Evolutionary conservation across 2,797 vertebrate genomes (phyloP).

Genomic region (Eulemur rubriventer): DNA sequence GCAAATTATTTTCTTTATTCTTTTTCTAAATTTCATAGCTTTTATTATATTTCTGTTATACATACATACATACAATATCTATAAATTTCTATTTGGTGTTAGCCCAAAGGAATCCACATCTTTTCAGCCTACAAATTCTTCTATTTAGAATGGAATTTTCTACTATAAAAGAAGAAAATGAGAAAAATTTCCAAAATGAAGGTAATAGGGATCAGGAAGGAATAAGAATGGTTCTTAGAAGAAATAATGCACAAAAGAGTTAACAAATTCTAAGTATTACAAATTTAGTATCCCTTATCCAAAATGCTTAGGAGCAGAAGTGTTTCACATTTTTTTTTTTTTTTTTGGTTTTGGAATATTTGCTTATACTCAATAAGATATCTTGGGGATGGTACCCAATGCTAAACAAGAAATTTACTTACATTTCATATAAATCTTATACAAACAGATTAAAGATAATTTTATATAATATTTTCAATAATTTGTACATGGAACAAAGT

Average conservation of each 20-base stretch:
- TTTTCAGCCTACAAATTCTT: constrained; percentile 31
- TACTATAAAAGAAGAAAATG: constrained; percentile 16
- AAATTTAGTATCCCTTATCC: neutral
- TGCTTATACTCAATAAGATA: neutral
- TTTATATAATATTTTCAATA: neutral
- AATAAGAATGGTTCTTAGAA: neutral
- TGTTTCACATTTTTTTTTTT: neutral
- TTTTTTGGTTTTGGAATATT: neutral
- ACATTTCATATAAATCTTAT: neutral
- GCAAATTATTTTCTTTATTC: constrained; percentile 61
- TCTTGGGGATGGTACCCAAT: neutral
- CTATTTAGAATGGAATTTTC: constrained; percentile 40
- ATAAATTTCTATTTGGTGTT: constrained; percentile 52
- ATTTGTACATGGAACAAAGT: neutral
- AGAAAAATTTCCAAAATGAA: neutral
- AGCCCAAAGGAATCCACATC: constrained; percentile 28
- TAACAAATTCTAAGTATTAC: neutral
- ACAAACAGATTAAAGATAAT: neutral
- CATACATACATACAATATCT: constrained; percentile 39
- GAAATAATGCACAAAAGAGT: neutral
- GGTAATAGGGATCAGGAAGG: neutral
- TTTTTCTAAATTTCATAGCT: constrained; percentile 38
- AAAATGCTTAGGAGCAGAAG: neutral
- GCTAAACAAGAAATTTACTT: neutral
- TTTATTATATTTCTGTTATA: constrained; percentile 55